Percentiles rank a stretch among this genome's conserved stretches.
Evolutionary conservation across 2,888 invertebrate species (phyloP).

Genomic region (Drosophila cognata): DNA sequence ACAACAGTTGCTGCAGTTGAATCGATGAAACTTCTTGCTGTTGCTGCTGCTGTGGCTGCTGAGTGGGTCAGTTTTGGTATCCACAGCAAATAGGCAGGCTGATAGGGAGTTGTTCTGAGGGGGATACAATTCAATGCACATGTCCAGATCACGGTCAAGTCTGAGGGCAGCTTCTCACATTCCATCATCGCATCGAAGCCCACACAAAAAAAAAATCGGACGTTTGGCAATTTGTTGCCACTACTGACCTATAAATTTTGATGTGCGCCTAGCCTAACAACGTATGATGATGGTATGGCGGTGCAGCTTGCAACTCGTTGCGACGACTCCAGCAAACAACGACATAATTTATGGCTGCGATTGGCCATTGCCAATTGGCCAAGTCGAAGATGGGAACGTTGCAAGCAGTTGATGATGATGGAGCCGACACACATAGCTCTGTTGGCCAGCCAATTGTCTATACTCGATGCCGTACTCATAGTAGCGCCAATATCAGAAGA

Average conservation of each 20-base stretch:
- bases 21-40: conserved; percentile 23
- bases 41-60: conserved; percentile 24
- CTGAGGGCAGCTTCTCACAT: conserved; percentile 61
- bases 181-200: conserved; percentile 42
- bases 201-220: conserved; percentile 32
- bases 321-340: conserved; percentile 43
- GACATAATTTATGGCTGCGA: conserved; percentile 75
- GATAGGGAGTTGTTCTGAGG: neutral
- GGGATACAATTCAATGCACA: conserved; percentile 44
- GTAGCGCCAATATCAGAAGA: conserved; percentile 36
- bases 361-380: conserved; percentile 57
- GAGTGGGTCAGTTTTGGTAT: conserved; percentile 55
- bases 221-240: conserved; percentile 78
- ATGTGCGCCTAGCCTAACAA: conserved; percentile 63
- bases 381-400: conserved; percentile 43
- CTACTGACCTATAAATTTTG: conserved; percentile 84
- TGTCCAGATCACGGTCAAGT: conserved; percentile 51
- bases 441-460: conserved; percentile 45
- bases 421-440: conserved; percentile 63
- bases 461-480: neutral
- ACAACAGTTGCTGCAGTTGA: conserved; percentile 34
- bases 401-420: conserved; percentile 12
- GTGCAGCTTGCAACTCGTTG: conserved; percentile 19
- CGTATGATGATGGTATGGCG: conserved; percentile 47
- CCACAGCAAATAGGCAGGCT: neutral